Evolutionary conservation across 2,797 vertebrate species (phyloP).

Genomic region (Sternotherus odoratus): DNA sequence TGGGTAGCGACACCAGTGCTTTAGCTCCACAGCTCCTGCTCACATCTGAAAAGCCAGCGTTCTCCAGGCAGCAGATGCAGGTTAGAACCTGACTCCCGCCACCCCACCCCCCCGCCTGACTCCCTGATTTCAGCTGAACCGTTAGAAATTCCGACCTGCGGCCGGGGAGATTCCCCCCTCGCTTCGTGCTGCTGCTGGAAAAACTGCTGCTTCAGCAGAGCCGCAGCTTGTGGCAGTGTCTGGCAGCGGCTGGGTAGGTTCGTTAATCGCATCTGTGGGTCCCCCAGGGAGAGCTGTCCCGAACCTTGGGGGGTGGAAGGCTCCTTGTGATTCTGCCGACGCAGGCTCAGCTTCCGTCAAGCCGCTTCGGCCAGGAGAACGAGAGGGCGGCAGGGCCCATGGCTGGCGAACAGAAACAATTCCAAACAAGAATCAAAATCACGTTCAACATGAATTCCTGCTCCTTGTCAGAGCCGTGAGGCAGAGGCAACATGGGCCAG

Average conservation of each 20-base stretch:
- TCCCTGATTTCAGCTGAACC: background rate
- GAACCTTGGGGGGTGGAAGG: background rate
- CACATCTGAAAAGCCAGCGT: background rate
- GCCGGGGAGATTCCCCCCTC: background rate
- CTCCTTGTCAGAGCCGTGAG: background rate
- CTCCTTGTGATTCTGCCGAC: background rate
- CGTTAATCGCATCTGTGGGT: background rate
- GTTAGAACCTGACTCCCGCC: background rate
- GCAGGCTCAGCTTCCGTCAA: background rate
- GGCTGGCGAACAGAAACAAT: background rate
- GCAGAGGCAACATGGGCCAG: background rate
- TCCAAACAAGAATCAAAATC: background rate
- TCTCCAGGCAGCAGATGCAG: background rate
- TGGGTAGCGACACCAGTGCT: background rate
- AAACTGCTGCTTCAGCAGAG: background rate
- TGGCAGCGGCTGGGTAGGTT: background rate
- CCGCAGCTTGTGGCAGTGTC: fast-evolving
- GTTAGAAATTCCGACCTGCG: background rate
- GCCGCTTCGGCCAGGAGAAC: background rate
- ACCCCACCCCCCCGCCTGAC: too few relatives aligned
- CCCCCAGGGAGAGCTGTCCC: background rate
- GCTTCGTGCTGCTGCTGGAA: background rate
- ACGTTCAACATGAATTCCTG: background rate
- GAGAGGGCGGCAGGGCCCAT: background rate
- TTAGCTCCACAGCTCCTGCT: background rate